These are phyloP conservation scores for Heterochromis multidens DNA, from an alignment of 2,113 vertebrate species.

Conservation along the genomic window DNA sequence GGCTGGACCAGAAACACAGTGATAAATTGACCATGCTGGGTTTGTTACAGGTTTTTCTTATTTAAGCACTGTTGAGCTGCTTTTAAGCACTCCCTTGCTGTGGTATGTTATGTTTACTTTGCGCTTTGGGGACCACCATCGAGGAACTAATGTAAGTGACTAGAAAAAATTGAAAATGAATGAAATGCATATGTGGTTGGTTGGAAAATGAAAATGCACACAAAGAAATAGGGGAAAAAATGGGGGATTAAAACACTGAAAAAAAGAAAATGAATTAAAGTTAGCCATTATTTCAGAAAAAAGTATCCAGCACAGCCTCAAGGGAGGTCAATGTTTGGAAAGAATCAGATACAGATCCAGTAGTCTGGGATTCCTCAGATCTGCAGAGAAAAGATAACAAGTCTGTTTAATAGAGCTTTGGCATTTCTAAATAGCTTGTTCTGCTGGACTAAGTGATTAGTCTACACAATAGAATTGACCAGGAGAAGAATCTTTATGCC, in stretches of 20 bases:
- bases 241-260: neutral
- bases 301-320: neutral
- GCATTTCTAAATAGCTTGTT: constrained; percentile 35
- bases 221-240: neutral
- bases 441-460: constrained; percentile 27
- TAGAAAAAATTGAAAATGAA: neutral
- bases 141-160: neutral
- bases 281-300: neutral
- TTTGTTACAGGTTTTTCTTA: constrained; percentile 48
- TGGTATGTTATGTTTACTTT: neutral
- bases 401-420: neutral
- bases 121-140: neutral
- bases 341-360: neutral
- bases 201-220: neutral
- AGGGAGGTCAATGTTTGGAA: constrained; percentile 7
- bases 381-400: constrained; percentile 26
- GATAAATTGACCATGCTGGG: constrained; percentile 47
- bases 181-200: neutral
- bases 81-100: neutral
- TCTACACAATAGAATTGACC: constrained; percentile 19
- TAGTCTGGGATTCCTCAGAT: constrained; percentile 13
- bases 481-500: constrained; percentile 3
- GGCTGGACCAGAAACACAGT: constrained; percentile 37
- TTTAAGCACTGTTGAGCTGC: neutral
- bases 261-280: neutral